Evolutionary conservation across 1,140 invertebrate genomes (phyloP).

Genomic region (Diorhabda carinulata): DNA sequence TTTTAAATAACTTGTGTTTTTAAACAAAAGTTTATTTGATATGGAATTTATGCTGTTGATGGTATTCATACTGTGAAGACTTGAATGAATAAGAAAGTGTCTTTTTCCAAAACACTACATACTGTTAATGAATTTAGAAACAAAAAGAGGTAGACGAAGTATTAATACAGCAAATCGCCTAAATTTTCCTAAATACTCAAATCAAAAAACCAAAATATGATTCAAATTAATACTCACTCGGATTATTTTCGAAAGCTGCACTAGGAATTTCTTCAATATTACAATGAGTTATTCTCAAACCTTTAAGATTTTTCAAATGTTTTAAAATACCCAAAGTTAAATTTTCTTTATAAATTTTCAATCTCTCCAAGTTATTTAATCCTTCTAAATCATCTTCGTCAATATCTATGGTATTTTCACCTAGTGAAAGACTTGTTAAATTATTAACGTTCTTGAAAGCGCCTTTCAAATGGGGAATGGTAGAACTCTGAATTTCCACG

Average conservation of each 20-base stretch:
- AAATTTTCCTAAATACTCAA: too few species aligned
- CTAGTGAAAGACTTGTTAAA: not conserved
- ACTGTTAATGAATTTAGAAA: too few species aligned
- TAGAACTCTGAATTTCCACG: not conserved
- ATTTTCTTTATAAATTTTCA: not conserved
- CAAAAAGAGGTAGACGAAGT: too few species aligned
- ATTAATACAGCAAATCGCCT: too few species aligned
- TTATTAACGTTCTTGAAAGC: not conserved
- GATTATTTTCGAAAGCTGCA: not conserved
- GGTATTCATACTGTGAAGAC: too few species aligned
- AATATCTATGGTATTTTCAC: not conserved
- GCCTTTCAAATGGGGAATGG: constrained; percentile 1
- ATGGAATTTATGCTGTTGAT: too few species aligned
- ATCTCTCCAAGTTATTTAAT: not conserved
- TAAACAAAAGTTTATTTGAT: too few species aligned
- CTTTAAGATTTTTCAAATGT: not conserved
- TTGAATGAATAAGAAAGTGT: too few species aligned
- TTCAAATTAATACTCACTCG: not conserved
- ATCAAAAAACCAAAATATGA: too few species aligned
- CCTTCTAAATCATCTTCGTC: not conserved
- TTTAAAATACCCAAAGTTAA: not conserved
- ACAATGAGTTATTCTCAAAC: not conserved
- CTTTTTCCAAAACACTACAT: too few species aligned
- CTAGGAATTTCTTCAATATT: not conserved
- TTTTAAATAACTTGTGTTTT: too few species aligned